Conservation (phyloP, 2,113 vertebrate species). For the Lampris megalopsis region DNA sequence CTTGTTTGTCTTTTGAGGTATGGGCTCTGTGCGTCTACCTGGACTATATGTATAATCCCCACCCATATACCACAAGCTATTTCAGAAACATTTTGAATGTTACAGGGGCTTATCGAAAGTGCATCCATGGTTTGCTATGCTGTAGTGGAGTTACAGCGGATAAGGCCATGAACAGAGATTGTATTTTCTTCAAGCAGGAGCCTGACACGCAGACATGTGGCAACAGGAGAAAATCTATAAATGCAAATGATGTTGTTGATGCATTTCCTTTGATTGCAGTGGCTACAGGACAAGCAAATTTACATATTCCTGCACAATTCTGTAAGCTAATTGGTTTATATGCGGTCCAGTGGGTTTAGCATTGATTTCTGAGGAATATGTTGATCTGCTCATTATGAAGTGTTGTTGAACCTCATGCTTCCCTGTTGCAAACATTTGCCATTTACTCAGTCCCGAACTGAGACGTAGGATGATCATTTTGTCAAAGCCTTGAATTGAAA, state of each 20-base stretch:
- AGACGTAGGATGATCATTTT: neutral
- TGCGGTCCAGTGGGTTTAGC: slow-evolving; percentile 41
- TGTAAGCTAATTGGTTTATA: slow-evolving; percentile 39
- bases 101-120: neutral
- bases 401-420: slow-evolving; percentile 35
- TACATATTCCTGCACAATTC: slow-evolving; percentile 47
- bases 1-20: no score
- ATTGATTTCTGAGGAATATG: slow-evolving; percentile 56
- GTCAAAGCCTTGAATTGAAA: neutral
- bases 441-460: neutral
- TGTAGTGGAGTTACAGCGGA: neutral
- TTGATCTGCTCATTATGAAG: slow-evolving; percentile 24
- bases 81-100: no score
- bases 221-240: slow-evolving; percentile 57
- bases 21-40: no score
- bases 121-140: neutral
- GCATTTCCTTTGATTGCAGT: slow-evolving; percentile 43
- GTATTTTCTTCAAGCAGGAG: slow-evolving; percentile 9
- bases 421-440: neutral
- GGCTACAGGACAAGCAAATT: slow-evolving; percentile 25
- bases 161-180: slow-evolving; percentile 38
- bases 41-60: no score
- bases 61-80: no score
- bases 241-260: slow-evolving; percentile 57
- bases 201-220: slow-evolving; percentile 29